Conservation (phyloP, 64 coral and sea anemone species). For the Hydrozoanthus tunicans region DNA sequence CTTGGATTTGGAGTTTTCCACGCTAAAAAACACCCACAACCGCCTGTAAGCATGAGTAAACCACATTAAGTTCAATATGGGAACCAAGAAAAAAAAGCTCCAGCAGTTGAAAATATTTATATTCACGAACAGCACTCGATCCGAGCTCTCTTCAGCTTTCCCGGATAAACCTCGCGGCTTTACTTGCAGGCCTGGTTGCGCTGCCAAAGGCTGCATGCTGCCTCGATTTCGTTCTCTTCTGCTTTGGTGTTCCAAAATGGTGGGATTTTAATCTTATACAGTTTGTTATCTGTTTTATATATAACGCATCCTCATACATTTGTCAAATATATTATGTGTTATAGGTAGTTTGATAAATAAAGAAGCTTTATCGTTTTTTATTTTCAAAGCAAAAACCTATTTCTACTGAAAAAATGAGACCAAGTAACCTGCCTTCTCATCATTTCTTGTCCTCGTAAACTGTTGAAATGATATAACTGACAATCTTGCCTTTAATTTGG, state of each 20-base stretch:
- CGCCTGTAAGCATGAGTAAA: too few relatives aligned
- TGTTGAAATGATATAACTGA: neutral
- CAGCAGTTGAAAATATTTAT: too few relatives aligned
- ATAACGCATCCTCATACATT: conserved; percentile 2
- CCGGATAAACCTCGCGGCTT: neutral
- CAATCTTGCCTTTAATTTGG: neutral
- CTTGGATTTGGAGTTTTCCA: too few relatives aligned
- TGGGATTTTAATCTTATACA: neutral
- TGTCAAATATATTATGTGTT: neutral
- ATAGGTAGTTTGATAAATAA: conserved; percentile 19
- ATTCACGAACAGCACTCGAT: neutral
- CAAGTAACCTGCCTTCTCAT: neutral
- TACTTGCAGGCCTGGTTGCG: conserved; percentile 6
- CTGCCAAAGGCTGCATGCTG: neutral
- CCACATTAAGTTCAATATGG: too few relatives aligned
- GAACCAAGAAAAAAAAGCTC: too few relatives aligned
- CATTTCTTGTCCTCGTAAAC: neutral
- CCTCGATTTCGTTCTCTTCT: conserved; percentile 57
- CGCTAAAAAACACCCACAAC: too few relatives aligned
- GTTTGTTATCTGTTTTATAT: neutral
- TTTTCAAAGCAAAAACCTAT: neutral
- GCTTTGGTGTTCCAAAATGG: conserved; percentile 56
- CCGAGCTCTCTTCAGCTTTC: too few relatives aligned
- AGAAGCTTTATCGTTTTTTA: neutral
- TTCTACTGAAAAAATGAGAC: neutral